These are phyloP conservation scores for Sminthurides bifidus DNA, from an alignment of 1,140 invertebrate genomes.

Conservation along the genomic window DNA sequence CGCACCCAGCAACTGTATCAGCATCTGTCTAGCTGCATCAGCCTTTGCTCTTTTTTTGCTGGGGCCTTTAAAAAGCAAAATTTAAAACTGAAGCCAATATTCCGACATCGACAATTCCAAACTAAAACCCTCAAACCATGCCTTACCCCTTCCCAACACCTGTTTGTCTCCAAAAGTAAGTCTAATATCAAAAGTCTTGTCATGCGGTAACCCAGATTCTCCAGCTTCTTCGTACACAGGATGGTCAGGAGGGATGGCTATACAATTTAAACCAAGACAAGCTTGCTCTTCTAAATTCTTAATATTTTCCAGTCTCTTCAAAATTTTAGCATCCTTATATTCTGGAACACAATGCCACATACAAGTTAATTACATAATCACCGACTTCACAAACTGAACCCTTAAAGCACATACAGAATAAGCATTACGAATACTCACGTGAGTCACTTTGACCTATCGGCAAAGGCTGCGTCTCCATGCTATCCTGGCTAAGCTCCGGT, in stretches of 20 bases:
- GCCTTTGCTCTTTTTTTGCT: slow-evolving; percentile 29
- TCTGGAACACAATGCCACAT: too few species aligned
- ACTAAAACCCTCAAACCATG: not conserved
- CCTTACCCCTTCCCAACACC: slow-evolving; percentile 14
- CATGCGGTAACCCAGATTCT: slow-evolving; percentile 20
- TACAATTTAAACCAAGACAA: slow-evolving; percentile 8
- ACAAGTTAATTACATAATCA: too few species aligned
- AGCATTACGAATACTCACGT: too few species aligned
- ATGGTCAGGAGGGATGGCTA: slow-evolving; percentile 10
- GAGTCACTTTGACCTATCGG: too few species aligned
- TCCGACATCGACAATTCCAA: not conserved
- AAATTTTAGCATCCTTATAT: not conserved
- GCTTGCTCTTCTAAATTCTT: slow-evolving; percentile 24
- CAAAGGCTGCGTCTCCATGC: too few species aligned
- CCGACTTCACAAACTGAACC: too few species aligned
- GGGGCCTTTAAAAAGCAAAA: slow-evolving; percentile 6
- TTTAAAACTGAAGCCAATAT: not conserved
- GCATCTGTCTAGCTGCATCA: slow-evolving; percentile 17
- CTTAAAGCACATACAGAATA: too few species aligned
- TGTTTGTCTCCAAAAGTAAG: not conserved
- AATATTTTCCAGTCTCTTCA: slow-evolving; percentile 18
- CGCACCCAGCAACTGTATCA: slow-evolving; percentile 17
- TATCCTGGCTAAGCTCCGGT: too few species aligned
- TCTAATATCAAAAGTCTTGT: slow-evolving; percentile 13
- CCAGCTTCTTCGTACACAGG: slow-evolving; percentile 1